A percentile compares a stretch with the other conserved stretches of the same genome.
phyloP scores from a whole-genome alignment of 2,888 invertebrate species.

The Caradrina kadenii region DNA sequence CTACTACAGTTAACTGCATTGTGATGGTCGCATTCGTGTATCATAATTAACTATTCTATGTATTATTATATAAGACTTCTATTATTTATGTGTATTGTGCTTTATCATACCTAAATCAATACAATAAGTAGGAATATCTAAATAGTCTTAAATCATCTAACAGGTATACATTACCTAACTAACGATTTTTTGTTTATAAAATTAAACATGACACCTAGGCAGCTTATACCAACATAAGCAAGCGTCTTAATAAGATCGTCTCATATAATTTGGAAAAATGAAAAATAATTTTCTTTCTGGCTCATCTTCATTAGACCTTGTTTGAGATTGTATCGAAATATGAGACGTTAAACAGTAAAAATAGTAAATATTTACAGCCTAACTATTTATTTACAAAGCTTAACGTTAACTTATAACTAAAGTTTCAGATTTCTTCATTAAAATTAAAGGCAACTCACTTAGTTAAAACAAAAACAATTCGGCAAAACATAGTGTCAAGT shows the following conservation, averaged over 20 bases:
- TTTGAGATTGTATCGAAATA: slow-evolving; percentile 47
- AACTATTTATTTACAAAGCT: slow-evolving; percentile 71
- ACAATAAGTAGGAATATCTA: slow-evolving; percentile 60
- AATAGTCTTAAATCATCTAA: slow-evolving; percentile 59
- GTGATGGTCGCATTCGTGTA: slow-evolving; percentile 37
- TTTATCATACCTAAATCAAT: slow-evolving; percentile 43
- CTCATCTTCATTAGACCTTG: slow-evolving; percentile 3
- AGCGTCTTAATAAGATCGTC: slow-evolving; percentile 37
- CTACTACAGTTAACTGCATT: slow-evolving; percentile 37
- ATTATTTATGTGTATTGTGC: slow-evolving; percentile 43
- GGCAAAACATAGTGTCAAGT: slow-evolving; percentile 28
- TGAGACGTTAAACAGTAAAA: slow-evolving; percentile 57
- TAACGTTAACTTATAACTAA: slow-evolving; percentile 56
- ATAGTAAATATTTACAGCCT: slow-evolving; percentile 74
- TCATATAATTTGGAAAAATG: slow-evolving; percentile 27
- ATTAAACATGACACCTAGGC: slow-evolving; percentile 66
- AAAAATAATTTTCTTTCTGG: slow-evolving; percentile 19
- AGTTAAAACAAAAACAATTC: slow-evolving; percentile 48
- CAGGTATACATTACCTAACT: slow-evolving; percentile 61
- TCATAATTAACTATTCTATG: slow-evolving; percentile 2
- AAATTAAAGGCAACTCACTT: slow-evolving; percentile 54
- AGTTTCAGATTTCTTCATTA: slow-evolving; percentile 62
- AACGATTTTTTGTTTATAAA: slow-evolving; percentile 66
- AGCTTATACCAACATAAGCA: slow-evolving; percentile 60
- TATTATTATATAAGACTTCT: slow-evolving; percentile 26